phyloP scores from a whole-genome alignment of 2,797 vertebrate species.

The Telmatherina bonti region DNA sequence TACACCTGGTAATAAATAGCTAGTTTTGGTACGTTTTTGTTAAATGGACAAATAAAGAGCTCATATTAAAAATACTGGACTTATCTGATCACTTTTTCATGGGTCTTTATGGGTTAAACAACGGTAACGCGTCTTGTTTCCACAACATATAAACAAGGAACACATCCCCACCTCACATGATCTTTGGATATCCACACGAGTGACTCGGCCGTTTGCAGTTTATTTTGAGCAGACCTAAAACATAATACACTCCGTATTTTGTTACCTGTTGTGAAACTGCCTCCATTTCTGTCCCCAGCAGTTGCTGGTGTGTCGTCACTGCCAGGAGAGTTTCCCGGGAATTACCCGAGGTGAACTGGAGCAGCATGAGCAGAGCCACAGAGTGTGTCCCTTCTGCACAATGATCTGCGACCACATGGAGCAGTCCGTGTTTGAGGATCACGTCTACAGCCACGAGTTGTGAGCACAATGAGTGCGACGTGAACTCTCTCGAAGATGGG shows the following conservation, averaged over 20 bases:
- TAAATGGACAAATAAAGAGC: too few species aligned
- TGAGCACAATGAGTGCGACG: conserved; percentile 17
- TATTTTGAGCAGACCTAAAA: conserved; percentile 42
- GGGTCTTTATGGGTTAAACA: too few species aligned
- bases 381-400: conserved; percentile 82
- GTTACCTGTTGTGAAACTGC: conserved; percentile 24
- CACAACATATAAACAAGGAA: conserved; percentile 1
- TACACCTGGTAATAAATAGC: too few species aligned
- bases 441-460: conserved; percentile 83
- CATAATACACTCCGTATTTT: conserved; percentile 51
- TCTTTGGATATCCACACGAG: neutral
- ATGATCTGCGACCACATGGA: conserved; percentile 80
- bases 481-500: neutral
- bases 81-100: too few species aligned
- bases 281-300: conserved; percentile 50
- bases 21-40: too few species aligned
- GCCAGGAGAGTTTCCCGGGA: conserved; percentile 78
- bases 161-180: conserved; percentile 2
- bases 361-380: conserved; percentile 80
- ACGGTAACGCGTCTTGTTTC: neutral
- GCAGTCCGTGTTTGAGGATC: conserved; percentile 80
- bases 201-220: conserved; percentile 45
- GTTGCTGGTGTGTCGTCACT: conserved; percentile 72
- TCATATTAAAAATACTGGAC: too few species aligned
- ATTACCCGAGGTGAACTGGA: conserved; percentile 76